phyloP scores from a whole-genome alignment of 2,797 vertebrate species.

The Cephalopachus bancanus region DNA sequence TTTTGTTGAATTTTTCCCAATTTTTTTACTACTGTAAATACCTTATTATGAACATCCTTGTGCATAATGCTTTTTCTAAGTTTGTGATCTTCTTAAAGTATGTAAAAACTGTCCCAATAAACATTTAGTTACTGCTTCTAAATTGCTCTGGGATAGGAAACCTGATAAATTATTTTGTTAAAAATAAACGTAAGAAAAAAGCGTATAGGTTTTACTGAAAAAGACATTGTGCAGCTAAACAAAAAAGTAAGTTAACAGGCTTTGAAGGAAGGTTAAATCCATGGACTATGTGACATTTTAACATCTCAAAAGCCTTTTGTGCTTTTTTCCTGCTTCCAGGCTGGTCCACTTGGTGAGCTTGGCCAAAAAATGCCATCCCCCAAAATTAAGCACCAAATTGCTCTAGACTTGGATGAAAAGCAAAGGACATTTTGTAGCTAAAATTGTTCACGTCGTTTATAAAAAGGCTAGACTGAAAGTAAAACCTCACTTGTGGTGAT shows the following conservation, averaged over 20 bases:
- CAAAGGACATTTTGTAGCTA: background rate
- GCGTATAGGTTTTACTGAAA: no score
- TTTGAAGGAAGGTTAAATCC: background rate
- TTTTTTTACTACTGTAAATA: background rate
- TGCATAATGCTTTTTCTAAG: background rate
- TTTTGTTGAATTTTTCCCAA: background rate
- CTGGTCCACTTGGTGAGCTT: background rate
- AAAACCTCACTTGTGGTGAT: slow-evolving; percentile 10
- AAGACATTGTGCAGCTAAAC: no score
- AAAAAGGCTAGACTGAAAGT: background rate
- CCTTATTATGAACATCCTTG: background rate
- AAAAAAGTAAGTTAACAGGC: background rate
- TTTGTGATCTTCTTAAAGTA: background rate
- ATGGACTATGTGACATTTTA: background rate
- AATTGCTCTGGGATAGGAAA: background rate
- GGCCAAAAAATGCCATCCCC: background rate
- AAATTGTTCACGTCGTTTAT: slow-evolving; percentile 8
- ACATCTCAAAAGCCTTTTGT: background rate
- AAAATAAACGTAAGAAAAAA: background rate
- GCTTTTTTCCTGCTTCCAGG: background rate
- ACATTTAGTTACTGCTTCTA: background rate
- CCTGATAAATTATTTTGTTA: background rate
- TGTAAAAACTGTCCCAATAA: background rate
- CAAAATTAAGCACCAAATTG: background rate
- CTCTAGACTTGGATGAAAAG: background rate